Conservation (phyloP, 2,888 invertebrate species). For the Stratiomys singularior region DNA sequence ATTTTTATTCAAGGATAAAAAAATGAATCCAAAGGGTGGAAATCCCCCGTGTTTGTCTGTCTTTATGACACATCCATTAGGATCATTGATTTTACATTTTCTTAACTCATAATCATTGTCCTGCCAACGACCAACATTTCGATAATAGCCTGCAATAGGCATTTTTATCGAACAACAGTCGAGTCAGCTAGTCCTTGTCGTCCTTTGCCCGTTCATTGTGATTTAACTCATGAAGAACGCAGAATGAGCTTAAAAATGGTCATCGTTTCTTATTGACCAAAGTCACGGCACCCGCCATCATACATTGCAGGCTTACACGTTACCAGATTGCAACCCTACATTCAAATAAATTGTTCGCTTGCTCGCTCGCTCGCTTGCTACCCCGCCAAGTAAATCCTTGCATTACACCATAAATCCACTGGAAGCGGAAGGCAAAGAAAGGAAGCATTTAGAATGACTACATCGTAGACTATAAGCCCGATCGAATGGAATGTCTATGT, state of each 20-base stretch:
- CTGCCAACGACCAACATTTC: constrained; percentile 13
- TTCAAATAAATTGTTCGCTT: background rate
- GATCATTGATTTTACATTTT: constrained; percentile 35
- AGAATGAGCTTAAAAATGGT: constrained; percentile 43
- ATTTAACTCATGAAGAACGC: constrained; percentile 48
- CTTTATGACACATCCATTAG: too few species aligned
- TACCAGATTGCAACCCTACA: background rate
- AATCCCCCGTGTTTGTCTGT: too few species aligned
- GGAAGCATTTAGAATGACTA: constrained; percentile 15
- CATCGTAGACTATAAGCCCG: constrained; percentile 6
- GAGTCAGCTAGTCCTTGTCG: background rate
- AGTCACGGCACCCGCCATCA: constrained; percentile 47
- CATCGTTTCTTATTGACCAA: constrained; percentile 47
- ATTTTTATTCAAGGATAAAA: too few species aligned
- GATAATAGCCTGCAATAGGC: constrained; percentile 35
- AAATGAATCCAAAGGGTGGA: too few species aligned
- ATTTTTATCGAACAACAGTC: background rate
- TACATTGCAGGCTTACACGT: background rate
- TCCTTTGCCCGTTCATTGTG: constrained; percentile 29
- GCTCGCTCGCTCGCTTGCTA: background rate
- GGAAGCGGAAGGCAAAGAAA: constrained; percentile 9
- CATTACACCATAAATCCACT: constrained; percentile 25
- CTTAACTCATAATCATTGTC: constrained; percentile 35
- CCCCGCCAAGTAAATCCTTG: background rate
- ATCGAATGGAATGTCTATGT: constrained; percentile 1